A percentile compares a stretch with the other conserved stretches of the same genome.
Conservation (phyloP, 2,113 vertebrate genomes). For the Phodopus roborovskii region DNA sequence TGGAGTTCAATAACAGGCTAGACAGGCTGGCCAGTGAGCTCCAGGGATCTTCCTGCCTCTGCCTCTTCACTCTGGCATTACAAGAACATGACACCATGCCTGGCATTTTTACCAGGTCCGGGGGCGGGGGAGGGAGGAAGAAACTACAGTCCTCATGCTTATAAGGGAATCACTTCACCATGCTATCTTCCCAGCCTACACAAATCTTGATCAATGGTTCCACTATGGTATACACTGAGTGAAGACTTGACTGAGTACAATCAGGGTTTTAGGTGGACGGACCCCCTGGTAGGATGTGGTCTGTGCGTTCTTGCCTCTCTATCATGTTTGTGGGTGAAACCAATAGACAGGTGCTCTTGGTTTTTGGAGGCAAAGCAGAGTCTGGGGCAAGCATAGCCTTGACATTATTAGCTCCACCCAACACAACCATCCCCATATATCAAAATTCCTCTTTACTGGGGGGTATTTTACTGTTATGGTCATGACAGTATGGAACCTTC, state of each 20-base stretch:
- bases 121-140: no score
- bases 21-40: background rate
- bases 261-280: background rate
- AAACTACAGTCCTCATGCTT: no score
- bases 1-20: background rate
- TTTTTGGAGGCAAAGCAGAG: background rate
- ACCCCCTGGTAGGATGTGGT: rapidly evolving
- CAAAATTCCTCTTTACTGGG: background rate
- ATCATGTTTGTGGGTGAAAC: background rate
- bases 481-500: background rate
- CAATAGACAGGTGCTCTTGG: background rate
- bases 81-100: background rate
- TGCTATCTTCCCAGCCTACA: background rate
- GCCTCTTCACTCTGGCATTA: background rate
- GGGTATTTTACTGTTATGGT: background rate
- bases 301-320: background rate
- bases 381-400: background rate
- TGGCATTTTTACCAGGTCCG: background rate
- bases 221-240: background rate
- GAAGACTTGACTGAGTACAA: background rate
- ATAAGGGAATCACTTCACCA: background rate
- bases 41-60: background rate
- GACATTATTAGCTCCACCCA: background rate
- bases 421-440: background rate
- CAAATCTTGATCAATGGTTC: background rate